Evolutionary conservation across 2,113 vertebrate species (phyloP).

Genomic region (Paralichthys olivaceus): DNA sequence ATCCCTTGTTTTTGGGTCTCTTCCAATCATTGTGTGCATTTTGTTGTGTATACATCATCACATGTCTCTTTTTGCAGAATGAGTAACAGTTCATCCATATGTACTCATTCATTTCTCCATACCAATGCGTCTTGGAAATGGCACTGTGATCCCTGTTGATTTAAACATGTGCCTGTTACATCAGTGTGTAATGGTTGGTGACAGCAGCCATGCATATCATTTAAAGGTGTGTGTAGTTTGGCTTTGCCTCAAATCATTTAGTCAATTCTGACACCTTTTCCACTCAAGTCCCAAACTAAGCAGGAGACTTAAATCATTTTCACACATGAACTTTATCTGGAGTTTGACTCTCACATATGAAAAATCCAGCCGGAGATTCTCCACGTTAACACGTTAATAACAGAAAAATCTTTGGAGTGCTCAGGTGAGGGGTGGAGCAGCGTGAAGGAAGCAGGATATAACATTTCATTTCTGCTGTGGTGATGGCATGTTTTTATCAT

Average conservation of each 20-base stretch:
- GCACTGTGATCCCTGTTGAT: conserved; percentile 32
- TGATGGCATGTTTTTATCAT: no score
- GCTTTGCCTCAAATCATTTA: background rate
- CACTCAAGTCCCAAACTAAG: no score
- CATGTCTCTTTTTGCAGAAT: conserved; percentile 17
- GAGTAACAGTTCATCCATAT: conserved; percentile 35
- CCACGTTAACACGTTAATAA: no score
- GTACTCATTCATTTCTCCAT: conserved; percentile 34
- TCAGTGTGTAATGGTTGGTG: conserved; percentile 1
- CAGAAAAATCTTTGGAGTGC: no score
- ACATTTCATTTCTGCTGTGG: no score
- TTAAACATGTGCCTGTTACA: conserved; percentile 25
- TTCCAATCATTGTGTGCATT: background rate
- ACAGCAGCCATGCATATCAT: no score
- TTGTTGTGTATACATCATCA: background rate
- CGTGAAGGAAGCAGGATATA: no score
- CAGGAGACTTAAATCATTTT: no score
- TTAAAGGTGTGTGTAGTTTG: background rate
- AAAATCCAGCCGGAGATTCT: no score
- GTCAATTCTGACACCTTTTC: conserved; percentile 6
- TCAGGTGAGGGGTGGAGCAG: no score
- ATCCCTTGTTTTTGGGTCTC: conserved; percentile 25
- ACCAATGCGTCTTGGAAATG: conserved; percentile 25
- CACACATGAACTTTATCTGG: no score
- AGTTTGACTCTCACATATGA: no score